These are phyloP conservation scores for Amphipoea oculea DNA, from an alignment of 2,888 invertebrate species.

Conservation along the genomic window DNA sequence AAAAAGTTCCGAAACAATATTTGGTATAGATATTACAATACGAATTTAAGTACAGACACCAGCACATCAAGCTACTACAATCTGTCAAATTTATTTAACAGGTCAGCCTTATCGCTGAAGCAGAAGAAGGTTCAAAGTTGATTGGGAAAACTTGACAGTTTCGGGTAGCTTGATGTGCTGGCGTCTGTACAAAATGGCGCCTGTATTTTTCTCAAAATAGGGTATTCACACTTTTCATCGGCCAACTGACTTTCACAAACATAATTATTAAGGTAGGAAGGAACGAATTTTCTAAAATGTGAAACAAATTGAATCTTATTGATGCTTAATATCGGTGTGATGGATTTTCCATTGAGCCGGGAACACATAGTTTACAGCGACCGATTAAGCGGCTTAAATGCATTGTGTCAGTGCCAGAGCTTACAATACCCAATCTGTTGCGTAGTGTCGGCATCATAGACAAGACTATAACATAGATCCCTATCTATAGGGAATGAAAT, in stretches of 20 bases:
- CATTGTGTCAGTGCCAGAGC: background rate
- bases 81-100: no score
- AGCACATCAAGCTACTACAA: no score
- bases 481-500: background rate
- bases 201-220: background rate
- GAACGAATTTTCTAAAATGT: background rate
- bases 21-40: no score
- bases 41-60: no score
- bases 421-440: background rate
- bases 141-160: no score
- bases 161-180: no score
- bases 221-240: no score
- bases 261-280: background rate
- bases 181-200: background rate
- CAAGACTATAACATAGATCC: no score
- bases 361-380: background rate
- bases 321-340: background rate
- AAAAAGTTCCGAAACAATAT: slow-evolving; percentile 1
- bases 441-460: background rate
- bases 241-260: background rate
- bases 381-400: slow-evolving; percentile 23
- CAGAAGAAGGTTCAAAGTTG: no score
- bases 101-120: no score
- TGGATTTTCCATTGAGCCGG: background rate
- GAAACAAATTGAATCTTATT: background rate